Evolutionary conservation across 2,888 invertebrate genomes (phyloP), one percentile per base, ranked within the genome.

Genomic region (Heliconius ethilla): DNA sequence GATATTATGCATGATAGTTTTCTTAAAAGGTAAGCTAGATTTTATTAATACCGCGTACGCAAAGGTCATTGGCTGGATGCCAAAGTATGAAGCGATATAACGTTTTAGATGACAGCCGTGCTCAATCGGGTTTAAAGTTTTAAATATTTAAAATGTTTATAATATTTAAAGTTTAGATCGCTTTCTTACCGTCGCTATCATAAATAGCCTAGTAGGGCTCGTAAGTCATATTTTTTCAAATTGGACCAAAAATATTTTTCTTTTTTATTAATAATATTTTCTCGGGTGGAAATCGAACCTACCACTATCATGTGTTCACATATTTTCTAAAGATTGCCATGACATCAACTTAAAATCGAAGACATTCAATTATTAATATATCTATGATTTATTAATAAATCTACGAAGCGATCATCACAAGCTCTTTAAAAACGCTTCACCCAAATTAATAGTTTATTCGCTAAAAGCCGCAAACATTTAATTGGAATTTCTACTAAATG

Each of bases 41-140:
- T 83, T 83, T 81, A 82, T 82, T 83, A 81, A 84, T 76, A 81
- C 82, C 78, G 80, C 78, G 83, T 81, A 82, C 79, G 81, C 81
- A 79, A 79, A 84, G 85, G 86, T 87, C 85, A 83, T 82, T 85
- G 85, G 80, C 83, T 83, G 86, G 82, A 84, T 84, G 84, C 83
- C 83, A 80, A 81, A 81, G 83, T 83, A 82, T 83, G 80, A 84
- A 83, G 83, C 83, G 83, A 84, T 86, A 84, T 83, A 83, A 83
- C 83, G 83, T 84, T 84, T 84, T 82, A 84, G 84, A 80, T 85
- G 87, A 87, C 87, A 87, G 82, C 83, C 87, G 86, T 87, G 85
- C 79, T 82, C 81, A 85, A 85, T 86, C 81, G 81, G 80, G 81
- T 81, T 83, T 82, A 83, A 80, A 80, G 77, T 83, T 83, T 82